Conservation (phyloP, 1,140 invertebrate species). For the Nephotettix cincticeps region DNA sequence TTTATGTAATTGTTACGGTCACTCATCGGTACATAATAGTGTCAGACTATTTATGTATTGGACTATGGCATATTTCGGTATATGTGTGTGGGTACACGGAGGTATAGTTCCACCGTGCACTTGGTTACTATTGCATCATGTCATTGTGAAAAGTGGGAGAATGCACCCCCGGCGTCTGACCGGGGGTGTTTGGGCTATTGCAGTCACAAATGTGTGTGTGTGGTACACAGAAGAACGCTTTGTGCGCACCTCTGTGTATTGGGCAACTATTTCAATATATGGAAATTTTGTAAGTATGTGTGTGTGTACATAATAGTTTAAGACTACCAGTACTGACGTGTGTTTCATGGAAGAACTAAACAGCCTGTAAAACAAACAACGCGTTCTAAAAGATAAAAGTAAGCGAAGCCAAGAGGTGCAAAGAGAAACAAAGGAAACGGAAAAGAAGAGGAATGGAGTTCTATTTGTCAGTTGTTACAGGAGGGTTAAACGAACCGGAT, state of each 20-base stretch:
- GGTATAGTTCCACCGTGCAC: slow-evolving; percentile 2
- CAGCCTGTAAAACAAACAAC: slow-evolving; percentile 7
- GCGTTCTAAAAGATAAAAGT: background rate
- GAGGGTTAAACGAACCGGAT: background rate
- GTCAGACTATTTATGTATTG: slow-evolving; percentile 30
- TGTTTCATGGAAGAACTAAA: slow-evolving; percentile 23
- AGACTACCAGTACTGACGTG: slow-evolving; percentile 38
- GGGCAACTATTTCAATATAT: slow-evolving; percentile 33
- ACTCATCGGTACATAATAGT: slow-evolving; percentile 29
- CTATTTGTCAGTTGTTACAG: background rate
- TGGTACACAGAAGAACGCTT: slow-evolving; percentile 7
- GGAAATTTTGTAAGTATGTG: slow-evolving; percentile 32
- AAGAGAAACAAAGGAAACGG: slow-evolving; percentile 23
- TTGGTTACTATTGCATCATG: slow-evolving; percentile 34
- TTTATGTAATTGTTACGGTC: slow-evolving; percentile 37
- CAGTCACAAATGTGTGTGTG: slow-evolving; percentile 28
- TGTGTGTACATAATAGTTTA: slow-evolving; percentile 37
- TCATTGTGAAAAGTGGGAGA: slow-evolving; percentile 32
- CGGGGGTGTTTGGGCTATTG: slow-evolving; percentile 37
- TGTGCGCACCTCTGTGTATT: slow-evolving; percentile 25
- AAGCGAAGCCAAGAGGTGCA: slow-evolving; percentile 21
- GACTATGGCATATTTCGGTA: slow-evolving; percentile 24
- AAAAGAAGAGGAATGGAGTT: slow-evolving; percentile 5
- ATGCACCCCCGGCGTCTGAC: slow-evolving; percentile 33
- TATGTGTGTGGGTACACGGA: slow-evolving; percentile 20